phyloP scores from a whole-genome alignment of 2,797 vertebrate genomes.

The Semaprochilodus insignis region DNA sequence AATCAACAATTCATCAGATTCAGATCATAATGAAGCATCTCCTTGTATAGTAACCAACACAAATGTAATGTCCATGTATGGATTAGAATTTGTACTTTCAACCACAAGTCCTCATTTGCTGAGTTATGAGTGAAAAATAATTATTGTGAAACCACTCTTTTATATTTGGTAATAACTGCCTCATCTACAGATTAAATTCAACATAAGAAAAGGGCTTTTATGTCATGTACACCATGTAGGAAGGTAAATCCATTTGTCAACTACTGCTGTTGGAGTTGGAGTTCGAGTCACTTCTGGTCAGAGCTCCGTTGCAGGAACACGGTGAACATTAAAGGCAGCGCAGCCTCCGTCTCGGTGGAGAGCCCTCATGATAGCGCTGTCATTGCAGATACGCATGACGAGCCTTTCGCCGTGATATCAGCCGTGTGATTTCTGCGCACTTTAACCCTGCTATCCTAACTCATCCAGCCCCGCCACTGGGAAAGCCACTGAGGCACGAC shows the following conservation, averaged over 20 bases:
- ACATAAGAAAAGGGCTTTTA: neutral
- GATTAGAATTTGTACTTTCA: neutral
- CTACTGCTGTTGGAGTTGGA: neutral
- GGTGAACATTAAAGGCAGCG: slow-evolving; percentile 19
- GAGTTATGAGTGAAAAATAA: neutral
- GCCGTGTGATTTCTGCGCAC: slow-evolving; percentile 72
- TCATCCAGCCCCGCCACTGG: slow-evolving; percentile 12
- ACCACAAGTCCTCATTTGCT: neutral
- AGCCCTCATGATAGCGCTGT: slow-evolving; percentile 70
- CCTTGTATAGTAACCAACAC: neutral
- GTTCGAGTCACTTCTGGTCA: neutral
- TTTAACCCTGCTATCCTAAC: slow-evolving; percentile 23
- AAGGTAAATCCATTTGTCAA: neutral
- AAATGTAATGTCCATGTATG: neutral
- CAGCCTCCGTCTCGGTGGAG: slow-evolving; percentile 60
- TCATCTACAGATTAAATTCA: neutral
- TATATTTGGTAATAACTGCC: neutral
- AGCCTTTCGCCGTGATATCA: slow-evolving; percentile 72
- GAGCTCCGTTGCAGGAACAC: neutral
- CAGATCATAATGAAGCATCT: too few relatives aligned
- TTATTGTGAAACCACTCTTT: neutral
- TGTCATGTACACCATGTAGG: neutral
- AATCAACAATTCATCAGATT: neutral
- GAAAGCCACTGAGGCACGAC: slow-evolving; percentile 71
- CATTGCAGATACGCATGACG: slow-evolving; percentile 69